phyloP scores from a whole-genome alignment of 2,888 invertebrate species.

The Oxyscelio sp. region DNA sequence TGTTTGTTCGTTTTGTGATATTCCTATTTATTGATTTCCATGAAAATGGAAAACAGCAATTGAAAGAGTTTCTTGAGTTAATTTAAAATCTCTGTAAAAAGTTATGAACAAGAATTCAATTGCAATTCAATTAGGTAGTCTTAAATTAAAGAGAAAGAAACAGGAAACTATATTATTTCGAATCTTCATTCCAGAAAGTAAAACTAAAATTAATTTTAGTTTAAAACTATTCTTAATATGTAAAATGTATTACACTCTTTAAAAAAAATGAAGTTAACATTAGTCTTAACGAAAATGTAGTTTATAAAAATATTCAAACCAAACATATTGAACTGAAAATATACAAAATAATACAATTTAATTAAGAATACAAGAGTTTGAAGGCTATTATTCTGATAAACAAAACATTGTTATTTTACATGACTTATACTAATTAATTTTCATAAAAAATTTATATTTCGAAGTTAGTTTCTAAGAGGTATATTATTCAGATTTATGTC shows the following conservation, averaged over 20 bases:
- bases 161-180: conserved; percentile 34
- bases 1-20: not conserved
- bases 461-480: too few relatives aligned
- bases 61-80: conserved; percentile 58
- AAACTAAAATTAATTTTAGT: conserved; percentile 39
- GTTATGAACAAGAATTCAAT: conserved; percentile 64
- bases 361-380: too few relatives aligned
- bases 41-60: conserved; percentile 42
- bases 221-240: conserved; percentile 21
- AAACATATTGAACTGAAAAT: too few relatives aligned
- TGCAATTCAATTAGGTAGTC: conserved; percentile 60
- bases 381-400: too few relatives aligned
- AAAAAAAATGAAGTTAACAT: too few relatives aligned
- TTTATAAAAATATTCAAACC: too few relatives aligned
- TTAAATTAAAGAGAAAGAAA: conserved; percentile 57
- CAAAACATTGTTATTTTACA: too few relatives aligned
- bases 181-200: conserved; percentile 36
- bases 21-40: conserved; percentile 36
- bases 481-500: not conserved
- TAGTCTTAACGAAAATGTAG: too few relatives aligned
- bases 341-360: too few relatives aligned
- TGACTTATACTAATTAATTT: too few relatives aligned
- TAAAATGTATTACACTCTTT: not conserved
- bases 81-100: conserved; percentile 65
- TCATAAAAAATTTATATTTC: too few relatives aligned